Conservation (phyloP, 2,113 vertebrate species). For the Carassius gibelio region DNA sequence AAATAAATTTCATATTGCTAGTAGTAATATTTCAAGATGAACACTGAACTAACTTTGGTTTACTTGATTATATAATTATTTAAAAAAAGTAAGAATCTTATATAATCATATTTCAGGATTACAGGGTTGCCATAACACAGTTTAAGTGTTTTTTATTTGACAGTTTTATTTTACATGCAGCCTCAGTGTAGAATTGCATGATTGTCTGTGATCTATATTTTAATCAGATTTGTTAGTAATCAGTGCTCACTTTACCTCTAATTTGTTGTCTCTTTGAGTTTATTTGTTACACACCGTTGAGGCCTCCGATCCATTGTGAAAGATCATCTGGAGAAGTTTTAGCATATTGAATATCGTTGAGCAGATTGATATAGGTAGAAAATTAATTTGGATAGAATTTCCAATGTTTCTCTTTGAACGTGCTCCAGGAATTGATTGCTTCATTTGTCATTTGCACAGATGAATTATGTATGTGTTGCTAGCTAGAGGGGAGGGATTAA, state of each 20-base stretch:
- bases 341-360: constrained; percentile 56
- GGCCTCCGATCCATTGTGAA: constrained; percentile 4
- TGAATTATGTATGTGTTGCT: constrained; percentile 74
- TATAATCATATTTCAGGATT: not conserved
- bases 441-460: constrained; percentile 73
- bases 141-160: not conserved
- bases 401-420: constrained; percentile 71
- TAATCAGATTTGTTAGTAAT: constrained; percentile 19
- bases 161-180: not conserved
- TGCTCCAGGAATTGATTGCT: constrained; percentile 70
- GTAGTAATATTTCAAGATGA: not conserved
- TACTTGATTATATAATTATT: not conserved
- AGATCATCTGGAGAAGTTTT: constrained; percentile 39
- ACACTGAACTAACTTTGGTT: not conserved
- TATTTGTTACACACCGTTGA: not conserved
- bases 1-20: not conserved
- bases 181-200: not conserved
- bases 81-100: too few relatives aligned
- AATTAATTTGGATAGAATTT: constrained; percentile 69
- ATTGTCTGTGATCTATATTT: not conserved
- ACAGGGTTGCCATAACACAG: not conserved
- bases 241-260: not conserved
- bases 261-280: not conserved
- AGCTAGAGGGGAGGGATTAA: constrained; percentile 68
- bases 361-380: constrained; percentile 60